Evolutionary conservation across 37 sponge, comb jelly and placozoan species (phyloP).

Genomic region (Axinella damicornis): DNA sequence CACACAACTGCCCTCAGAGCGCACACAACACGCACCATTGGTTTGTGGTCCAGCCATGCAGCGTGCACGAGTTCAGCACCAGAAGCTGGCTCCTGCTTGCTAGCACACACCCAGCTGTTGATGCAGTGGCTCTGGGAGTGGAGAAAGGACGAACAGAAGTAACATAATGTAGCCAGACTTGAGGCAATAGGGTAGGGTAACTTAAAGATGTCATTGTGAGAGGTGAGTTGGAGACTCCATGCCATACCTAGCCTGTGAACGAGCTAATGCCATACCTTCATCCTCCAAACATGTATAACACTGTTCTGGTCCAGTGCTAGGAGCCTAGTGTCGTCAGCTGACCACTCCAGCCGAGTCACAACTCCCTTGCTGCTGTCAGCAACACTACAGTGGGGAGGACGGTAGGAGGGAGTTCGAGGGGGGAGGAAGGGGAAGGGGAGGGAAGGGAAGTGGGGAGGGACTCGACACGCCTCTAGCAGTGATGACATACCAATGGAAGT

Average conservation of each 20-base stretch:
- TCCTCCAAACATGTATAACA: conserved; percentile 52
- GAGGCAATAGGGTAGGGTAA: not conserved
- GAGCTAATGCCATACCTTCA: conserved; percentile 41
- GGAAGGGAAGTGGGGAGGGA: too few species aligned
- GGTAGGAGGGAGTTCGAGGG: not conserved
- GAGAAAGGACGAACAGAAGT: not conserved
- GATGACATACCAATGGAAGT: conserved; percentile 43
- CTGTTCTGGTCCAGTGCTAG: conserved; percentile 45
- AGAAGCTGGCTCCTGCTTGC: conserved; percentile 32
- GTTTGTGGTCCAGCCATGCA: conserved; percentile 57
- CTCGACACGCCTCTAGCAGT: too few species aligned
- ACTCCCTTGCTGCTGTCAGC: conserved; percentile 34
- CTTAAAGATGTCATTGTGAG: too few species aligned
- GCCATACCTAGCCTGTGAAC: not conserved
- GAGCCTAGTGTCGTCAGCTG: conserved; percentile 36
- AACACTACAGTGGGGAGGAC: conserved; percentile 25
- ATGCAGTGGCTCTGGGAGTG: conserved; percentile 26
- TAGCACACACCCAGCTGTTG: conserved; percentile 60
- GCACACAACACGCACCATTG: conserved; percentile 34
- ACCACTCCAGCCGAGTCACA: conserved; percentile 39
- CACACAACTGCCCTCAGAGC: too few species aligned
- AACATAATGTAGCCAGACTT: not conserved
- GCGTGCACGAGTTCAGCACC: conserved; percentile 30
- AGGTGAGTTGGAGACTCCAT: not conserved
- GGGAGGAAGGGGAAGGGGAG: too few species aligned